Conservation (phyloP, 2,113 vertebrate genomes). For the Anser brachyrhynchus region DNA sequence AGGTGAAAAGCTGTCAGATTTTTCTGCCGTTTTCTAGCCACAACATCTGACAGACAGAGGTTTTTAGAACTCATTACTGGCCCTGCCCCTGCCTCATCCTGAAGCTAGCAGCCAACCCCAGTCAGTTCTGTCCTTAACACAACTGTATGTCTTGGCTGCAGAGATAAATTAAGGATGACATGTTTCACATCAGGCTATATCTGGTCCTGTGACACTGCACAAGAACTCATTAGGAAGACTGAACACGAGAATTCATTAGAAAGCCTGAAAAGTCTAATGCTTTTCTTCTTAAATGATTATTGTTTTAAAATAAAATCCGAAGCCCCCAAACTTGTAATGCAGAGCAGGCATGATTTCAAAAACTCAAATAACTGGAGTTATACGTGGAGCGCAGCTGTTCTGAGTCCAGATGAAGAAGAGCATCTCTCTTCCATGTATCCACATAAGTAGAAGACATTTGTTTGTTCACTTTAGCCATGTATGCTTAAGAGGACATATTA, state of each 20-base stretch:
- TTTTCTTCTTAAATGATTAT: not conserved
- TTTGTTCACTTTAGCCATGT: not conserved
- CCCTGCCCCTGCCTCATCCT: not conserved
- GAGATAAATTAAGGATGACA: not conserved
- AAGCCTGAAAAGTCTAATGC: not conserved
- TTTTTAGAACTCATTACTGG: not conserved
- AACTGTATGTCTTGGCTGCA: not conserved
- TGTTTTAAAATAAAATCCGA: not conserved
- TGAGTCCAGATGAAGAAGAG: not conserved
- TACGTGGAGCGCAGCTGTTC: not conserved
- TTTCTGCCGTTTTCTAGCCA: not conserved
- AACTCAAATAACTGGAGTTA: not conserved
- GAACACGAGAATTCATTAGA: not conserved
- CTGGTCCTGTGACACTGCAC: not conserved
- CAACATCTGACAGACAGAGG: not conserved
- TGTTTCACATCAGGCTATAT: not conserved
- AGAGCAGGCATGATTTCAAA: not conserved
- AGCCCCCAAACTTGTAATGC: not conserved
- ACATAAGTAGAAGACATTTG: fast-evolving
- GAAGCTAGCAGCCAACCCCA: not conserved
- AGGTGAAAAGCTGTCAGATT: not conserved
- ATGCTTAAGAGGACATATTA: not conserved
- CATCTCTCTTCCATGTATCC: not conserved
- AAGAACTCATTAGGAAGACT: not conserved
- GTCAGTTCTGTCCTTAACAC: not conserved